Evolutionary conservation across 2,797 vertebrate species (phyloP).

Genomic region (Malacoctenus gilli): DNA sequence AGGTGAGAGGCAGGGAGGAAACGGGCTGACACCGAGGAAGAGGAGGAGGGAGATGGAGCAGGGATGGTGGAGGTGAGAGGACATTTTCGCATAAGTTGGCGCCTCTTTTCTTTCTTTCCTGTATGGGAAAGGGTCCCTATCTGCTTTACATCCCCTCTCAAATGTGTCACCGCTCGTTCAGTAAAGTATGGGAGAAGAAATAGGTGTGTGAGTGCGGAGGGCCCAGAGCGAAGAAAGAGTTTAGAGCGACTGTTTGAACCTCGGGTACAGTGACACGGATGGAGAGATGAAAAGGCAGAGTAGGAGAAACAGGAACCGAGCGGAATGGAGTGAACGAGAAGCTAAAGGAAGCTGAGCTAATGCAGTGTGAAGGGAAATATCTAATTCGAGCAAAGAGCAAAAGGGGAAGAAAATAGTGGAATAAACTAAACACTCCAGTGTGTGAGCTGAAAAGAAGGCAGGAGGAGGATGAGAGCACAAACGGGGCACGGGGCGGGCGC

Average conservation of each 20-base stretch:
- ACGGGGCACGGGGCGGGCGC: slow-evolving; percentile 9
- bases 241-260: slow-evolving; percentile 23
- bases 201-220: background rate
- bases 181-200: slow-evolving; percentile 12
- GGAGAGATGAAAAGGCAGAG: slow-evolving; percentile 19
- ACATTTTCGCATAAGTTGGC: slow-evolving; percentile 49
- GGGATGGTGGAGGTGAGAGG: slow-evolving; percentile 33
- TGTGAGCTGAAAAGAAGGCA: slow-evolving; percentile 20
- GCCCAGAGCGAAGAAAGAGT: slow-evolving; percentile 12
- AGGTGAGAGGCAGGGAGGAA: slow-evolving; percentile 47
- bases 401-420: slow-evolving; percentile 15
- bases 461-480: slow-evolving; percentile 24
- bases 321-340: slow-evolving; percentile 13
- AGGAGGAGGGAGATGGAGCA: slow-evolving; percentile 26
- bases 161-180: slow-evolving; percentile 17
- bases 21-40: slow-evolving; percentile 41
- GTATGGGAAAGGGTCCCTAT: slow-evolving; percentile 36
- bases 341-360: slow-evolving; percentile 26
- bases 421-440: slow-evolving; percentile 20
- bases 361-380: slow-evolving; percentile 39
- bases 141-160: slow-evolving; percentile 46
- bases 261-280: slow-evolving; percentile 14
- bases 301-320: slow-evolving; percentile 7
- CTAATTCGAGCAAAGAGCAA: slow-evolving; percentile 25
- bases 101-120: slow-evolving; percentile 21